Percentiles rank a stretch among this genome's conserved stretches.
Conservation (phyloP, 2,888 invertebrate genomes). For the Sphaerophoria taeniata region DNA sequence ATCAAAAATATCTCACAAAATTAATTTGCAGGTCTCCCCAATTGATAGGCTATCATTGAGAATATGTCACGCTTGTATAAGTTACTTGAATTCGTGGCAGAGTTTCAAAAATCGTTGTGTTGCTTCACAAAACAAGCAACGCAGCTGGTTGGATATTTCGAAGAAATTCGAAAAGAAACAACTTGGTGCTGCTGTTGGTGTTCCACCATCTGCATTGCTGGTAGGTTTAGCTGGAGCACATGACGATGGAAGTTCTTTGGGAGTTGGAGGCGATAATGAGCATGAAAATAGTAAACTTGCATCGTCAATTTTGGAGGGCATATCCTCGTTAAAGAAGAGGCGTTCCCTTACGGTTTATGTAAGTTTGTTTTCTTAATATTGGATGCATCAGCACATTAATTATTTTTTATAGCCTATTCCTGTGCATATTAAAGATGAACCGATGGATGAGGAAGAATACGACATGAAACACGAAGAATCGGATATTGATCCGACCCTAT, state of each 20-base stretch:
- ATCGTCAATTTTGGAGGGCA: constrained; percentile 80
- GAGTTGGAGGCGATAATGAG: constrained; percentile 20
- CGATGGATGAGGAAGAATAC: constrained; percentile 81
- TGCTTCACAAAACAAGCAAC: constrained; percentile 81
- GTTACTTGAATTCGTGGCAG: constrained; percentile 83
- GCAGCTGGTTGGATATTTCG: constrained; percentile 80
- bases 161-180: constrained; percentile 76
- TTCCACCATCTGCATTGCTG: constrained; percentile 38
- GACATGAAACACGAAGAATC: constrained; percentile 79
- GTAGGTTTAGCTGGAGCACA: constrained; percentile 9
- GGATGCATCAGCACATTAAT: constrained; percentile 51
- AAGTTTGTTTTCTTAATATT: constrained; percentile 77
- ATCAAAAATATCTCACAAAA: constrained; percentile 7
- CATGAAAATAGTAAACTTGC: constrained; percentile 52
- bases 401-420: constrained; percentile 79
- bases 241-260: constrained; percentile 10
- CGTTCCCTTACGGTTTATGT: constrained; percentile 82
- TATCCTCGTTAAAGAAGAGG: constrained; percentile 81
- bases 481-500: constrained; percentile 82
- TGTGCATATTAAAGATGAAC: constrained; percentile 81
- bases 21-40: constrained; percentile 78
- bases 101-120: constrained; percentile 83
- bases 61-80: constrained; percentile 83
- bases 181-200: constrained; percentile 33
- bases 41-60: constrained; percentile 81